phyloP scores from a whole-genome alignment of 2,888 invertebrate genomes.

The Hypercompe scribonia region DNA sequence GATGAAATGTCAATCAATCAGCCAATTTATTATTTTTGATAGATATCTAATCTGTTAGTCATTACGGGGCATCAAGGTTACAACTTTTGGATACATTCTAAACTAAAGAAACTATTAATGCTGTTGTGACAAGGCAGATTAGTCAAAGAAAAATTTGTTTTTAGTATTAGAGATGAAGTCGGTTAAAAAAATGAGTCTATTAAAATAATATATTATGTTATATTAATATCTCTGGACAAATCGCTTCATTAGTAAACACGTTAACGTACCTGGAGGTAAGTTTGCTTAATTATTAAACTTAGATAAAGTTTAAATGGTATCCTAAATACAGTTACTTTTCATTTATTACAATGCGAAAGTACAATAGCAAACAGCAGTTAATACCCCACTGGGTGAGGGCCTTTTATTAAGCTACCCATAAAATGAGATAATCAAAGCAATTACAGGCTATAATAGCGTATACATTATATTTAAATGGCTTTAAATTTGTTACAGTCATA shows the following conservation, averaged over 20 bases:
- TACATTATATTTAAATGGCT: conserved; percentile 26
- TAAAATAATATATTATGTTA: not conserved
- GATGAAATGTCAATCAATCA: no score
- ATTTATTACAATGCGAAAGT: conserved; percentile 28
- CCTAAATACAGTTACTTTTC: conserved; percentile 42
- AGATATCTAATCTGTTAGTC: no score
- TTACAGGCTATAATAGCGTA: conserved; percentile 26
- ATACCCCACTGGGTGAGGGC: conserved; percentile 33
- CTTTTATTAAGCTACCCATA: conserved; percentile 31
- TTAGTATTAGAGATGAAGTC: not conserved
- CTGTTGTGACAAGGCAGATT: not conserved
- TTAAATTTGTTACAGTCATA: conserved; percentile 22
- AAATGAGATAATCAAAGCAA: conserved; percentile 34
- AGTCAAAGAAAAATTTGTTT: not conserved
- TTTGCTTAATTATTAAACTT: conserved; percentile 22
- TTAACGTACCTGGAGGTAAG: not conserved
- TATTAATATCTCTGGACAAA: not conserved
- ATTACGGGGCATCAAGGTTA: no score
- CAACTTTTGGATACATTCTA: not conserved
- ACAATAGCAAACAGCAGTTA: conserved; percentile 38
- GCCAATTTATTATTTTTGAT: no score
- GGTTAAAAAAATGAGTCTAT: no score
- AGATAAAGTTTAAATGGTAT: conserved; percentile 27
- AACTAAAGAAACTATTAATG: not conserved
- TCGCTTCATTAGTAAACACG: not conserved